These are phyloP conservation scores for Rousettus madagascariensis DNA, from an alignment of 2,797 vertebrate species.

Conservation along the genomic window DNA sequence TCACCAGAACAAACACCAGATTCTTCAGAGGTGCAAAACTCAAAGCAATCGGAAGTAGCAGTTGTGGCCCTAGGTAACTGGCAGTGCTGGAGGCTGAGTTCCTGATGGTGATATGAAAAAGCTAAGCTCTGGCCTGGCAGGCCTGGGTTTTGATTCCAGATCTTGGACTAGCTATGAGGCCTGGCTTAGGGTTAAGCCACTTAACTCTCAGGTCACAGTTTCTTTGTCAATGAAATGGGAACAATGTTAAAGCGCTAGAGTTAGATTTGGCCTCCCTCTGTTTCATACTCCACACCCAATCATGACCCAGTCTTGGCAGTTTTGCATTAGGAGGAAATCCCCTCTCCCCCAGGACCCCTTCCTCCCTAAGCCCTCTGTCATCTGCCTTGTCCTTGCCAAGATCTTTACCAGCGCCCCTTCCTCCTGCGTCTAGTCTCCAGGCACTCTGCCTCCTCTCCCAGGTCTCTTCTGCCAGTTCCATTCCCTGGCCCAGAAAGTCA, in stretches of 20 bases:
- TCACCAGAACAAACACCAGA: not conserved
- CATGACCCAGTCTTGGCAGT: not conserved
- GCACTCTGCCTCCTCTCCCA: not conserved
- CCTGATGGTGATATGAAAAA: not conserved
- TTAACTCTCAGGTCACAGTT: not conserved
- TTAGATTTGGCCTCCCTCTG: not conserved
- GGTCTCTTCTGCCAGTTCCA: no score
- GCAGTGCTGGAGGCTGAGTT: no score
- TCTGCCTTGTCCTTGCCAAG: not conserved
- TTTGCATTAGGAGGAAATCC: no score
- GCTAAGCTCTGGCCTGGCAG: not conserved
- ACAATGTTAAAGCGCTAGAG: not conserved
- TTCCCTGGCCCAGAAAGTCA: not conserved
- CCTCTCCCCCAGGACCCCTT: no score
- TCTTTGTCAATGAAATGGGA: not conserved
- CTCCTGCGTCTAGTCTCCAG: not conserved
- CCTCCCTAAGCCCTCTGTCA: no score
- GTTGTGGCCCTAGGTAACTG: not conserved
- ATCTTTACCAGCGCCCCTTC: not conserved
- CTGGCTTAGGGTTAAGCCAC: not conserved
- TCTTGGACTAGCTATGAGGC: not conserved
- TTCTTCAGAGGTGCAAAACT: not conserved
- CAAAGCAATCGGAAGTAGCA: not conserved
- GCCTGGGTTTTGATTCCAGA: not conserved
- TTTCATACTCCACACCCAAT: accelerated